phyloP scores from a whole-genome alignment of 2,888 invertebrate genomes.

The Melanophora roralis region DNA sequence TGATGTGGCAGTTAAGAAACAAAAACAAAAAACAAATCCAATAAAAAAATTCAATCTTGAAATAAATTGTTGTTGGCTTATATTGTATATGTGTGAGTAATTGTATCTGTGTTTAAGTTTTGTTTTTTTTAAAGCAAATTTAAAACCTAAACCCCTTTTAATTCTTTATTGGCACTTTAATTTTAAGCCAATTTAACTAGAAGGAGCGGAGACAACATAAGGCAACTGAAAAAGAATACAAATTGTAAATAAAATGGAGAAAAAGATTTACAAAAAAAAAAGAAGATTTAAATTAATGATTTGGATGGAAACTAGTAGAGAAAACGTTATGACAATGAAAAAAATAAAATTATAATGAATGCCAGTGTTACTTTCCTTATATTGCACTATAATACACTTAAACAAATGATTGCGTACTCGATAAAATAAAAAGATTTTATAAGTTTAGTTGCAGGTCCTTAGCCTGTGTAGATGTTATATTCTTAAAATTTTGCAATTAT shows the following conservation, averaged over 20 bases:
- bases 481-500: no score
- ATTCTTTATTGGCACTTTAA: not conserved
- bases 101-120: no score
- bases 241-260: slow-evolving; percentile 25
- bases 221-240: slow-evolving; percentile 15
- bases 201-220: not conserved
- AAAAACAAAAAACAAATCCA: not conserved
- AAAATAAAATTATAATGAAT: slow-evolving; percentile 17
- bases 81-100: not conserved
- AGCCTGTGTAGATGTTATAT: no score
- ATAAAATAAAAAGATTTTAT: no score
- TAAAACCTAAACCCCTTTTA: slow-evolving; percentile 27
- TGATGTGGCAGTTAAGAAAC: slow-evolving; percentile 40
- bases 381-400: not conserved
- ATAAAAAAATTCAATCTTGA: slow-evolving; percentile 7
- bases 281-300: not conserved
- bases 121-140: slow-evolving; percentile 17
- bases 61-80: slow-evolving; percentile 21
- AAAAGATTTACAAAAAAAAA: not conserved
- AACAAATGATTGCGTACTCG: not conserved
- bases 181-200: not conserved
- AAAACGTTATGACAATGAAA: slow-evolving; percentile 4
- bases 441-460: no score
- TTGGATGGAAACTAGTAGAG: slow-evolving; percentile 1
- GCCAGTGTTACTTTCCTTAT: slow-evolving; percentile 23